Evolutionary conservation across 2,113 vertebrate genomes (phyloP).

Genomic region (Canis aureus): DNA sequence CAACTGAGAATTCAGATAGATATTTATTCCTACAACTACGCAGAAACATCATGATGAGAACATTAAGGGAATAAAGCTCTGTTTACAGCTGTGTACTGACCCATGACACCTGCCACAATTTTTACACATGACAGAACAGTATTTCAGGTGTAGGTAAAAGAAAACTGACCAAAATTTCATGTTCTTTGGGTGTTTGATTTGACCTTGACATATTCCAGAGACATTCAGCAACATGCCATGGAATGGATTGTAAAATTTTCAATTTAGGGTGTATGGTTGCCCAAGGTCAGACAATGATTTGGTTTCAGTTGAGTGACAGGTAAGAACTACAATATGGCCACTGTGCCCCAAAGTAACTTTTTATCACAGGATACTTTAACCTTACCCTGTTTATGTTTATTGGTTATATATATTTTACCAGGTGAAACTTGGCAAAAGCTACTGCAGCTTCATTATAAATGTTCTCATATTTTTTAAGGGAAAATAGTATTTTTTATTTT

Average conservation of each 20-base stretch:
- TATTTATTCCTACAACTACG: neutral
- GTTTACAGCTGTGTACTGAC: neutral
- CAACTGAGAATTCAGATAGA: neutral
- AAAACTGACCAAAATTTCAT: neutral
- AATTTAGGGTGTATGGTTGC: neutral
- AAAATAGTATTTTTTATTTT: constrained; percentile 18
- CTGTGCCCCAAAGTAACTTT: constrained; percentile 20
- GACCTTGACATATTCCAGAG: neutral
- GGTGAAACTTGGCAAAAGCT: neutral
- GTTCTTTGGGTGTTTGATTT: constrained; percentile 28
- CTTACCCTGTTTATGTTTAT: neutral
- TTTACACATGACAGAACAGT: constrained; percentile 37
- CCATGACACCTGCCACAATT: neutral
- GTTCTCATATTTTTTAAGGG: neutral
- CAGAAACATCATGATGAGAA: constrained; percentile 12
- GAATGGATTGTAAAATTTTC: constrained; percentile 25
- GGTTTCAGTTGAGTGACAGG: constrained; percentile 16
- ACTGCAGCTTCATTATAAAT: neutral
- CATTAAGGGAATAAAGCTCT: neutral
- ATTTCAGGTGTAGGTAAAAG: neutral
- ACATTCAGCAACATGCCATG: neutral
- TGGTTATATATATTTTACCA: constrained; percentile 1
- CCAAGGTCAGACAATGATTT: constrained; percentile 29
- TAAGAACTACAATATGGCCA: constrained; percentile 26
- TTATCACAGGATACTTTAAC: neutral